Evolutionary conservation across 2,797 vertebrate species (phyloP), one percentile per base, ranked within the genome.

Genomic region (Chiroxiphia lanceolata): DNA sequence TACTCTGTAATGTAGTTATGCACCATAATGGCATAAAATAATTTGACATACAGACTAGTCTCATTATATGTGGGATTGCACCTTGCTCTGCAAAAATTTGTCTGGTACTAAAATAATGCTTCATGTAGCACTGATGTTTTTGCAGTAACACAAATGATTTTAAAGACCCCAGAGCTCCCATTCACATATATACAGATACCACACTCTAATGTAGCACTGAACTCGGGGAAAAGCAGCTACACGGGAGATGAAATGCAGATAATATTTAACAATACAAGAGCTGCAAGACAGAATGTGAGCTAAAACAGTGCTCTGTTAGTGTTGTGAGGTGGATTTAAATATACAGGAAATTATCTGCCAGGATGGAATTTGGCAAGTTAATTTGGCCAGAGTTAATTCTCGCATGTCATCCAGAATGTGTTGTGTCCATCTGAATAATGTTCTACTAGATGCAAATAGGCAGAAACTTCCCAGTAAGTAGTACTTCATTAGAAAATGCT

Each of bases 401-500:
- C 53, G 50, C 34, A 11, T 61, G 65, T 91, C 38, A 89, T 83
- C 69, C 47, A 91, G 57, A 89, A 91, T 47, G 11, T 59, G 42
- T 81, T 18, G 3, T 17, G 48, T 78, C 31, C 20, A 38, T 61
- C 75, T 93, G 57, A 87, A 70, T 89, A 85, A 92, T 40, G 45
- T 45, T 29, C 17, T 89, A 9, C 57, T 50, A 36, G 57, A 81
- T 75, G 65, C 47, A 91, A 94, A 68, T 10, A 54, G 38, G 26
- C 60, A 89, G 48, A 79, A 93, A 64, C 25, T 76, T 94, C 77
- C n/a, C 68, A 90, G 77, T 72, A 90, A 91, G 72, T 31, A 83
- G 19, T 51, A 45, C 36, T 80, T 84, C 48, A 64, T 71, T 64
- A 85, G 68, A 57, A 93, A 95, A 89, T 42, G 34, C 31, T 48